phyloP scores from a whole-genome alignment of 1,140 invertebrate genomes.

The Tetraneura akinire region DNA sequence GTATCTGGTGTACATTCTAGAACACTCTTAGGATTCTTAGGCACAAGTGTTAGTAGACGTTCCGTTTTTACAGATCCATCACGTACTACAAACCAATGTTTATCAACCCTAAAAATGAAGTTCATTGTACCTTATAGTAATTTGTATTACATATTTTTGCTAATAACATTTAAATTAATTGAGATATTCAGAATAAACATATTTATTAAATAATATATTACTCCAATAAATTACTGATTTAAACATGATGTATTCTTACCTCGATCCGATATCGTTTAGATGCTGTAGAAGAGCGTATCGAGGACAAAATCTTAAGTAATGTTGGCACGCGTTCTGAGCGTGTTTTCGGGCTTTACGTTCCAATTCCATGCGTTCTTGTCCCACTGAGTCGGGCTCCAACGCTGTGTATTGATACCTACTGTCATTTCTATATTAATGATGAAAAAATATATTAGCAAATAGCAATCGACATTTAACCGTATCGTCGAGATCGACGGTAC shows the following conservation, averaged over 20 bases:
- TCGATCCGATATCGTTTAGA: constrained; percentile 72
- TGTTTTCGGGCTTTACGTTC: constrained; percentile 67
- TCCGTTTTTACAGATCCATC: constrained; percentile 80
- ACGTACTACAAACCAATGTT: constrained; percentile 86
- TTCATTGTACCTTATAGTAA: too few species aligned
- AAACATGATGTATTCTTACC: too few species aligned
- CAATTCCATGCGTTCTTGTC: constrained; percentile 66
- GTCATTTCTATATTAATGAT: constrained; percentile 60
- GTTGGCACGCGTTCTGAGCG: constrained; percentile 66
- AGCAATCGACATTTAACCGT: background rate
- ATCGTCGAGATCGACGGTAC: background rate
- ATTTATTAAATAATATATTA: background rate
- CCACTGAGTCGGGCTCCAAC: constrained; percentile 63
- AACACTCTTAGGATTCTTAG: constrained; percentile 65
- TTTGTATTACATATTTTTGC: too few species aligned
- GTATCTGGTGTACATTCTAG: constrained; percentile 61
- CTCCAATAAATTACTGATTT: background rate
- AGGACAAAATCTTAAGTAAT: constrained; percentile 67
- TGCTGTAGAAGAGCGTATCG: constrained; percentile 76
- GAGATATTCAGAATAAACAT: background rate
- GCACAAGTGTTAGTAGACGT: constrained; percentile 77
- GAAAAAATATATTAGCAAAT: background rate
- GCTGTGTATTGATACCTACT: constrained; percentile 71
- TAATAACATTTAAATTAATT: background rate
- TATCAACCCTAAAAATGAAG: constrained; percentile 69